Base-by-base conservation (phyloP, 2,797 vertebrate genomes). In the Macropodus opercularis region DNA sequence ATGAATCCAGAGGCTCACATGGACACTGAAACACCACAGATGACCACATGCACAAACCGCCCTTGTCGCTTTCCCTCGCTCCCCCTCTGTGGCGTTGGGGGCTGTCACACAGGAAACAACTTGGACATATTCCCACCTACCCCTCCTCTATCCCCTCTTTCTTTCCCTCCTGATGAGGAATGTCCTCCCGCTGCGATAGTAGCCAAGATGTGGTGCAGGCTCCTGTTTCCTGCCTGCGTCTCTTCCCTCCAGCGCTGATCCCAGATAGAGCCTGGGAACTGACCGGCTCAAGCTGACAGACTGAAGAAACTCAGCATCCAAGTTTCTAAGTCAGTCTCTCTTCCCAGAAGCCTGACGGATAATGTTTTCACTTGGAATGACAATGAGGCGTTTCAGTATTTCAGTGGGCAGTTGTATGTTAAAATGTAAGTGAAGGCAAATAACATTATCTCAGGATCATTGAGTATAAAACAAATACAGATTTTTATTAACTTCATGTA, bases 181-280 rank as follows among this genome's bases (percentile, higher is more conserved):
- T 91, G 89, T 88, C 79, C 83, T 88, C 90, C 90, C 4, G 64
- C 90, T 88, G 87, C 6, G 89, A 87, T 79, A 68, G 86, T 69
- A 79, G 72, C 62, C 59, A 60, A 89, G 87, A 86, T 86, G 86
- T 78, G 72, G 69, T 73, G 77, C 54, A 17, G 74, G 81, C 83
- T 86, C 72, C 79, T 67, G 82, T 85, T 91, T 91, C 90, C 90
- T 89, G 89, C 77, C 69, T 72, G 76, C 83, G 75, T 83, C 82
- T 82, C 72, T 80, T 79, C 85, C 85, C 83, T 78, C 78, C 75
- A 85, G 88, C 77, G 12, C 84, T 80, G 88, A 89, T 89, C 80
- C 50, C 81, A 83, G 86, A 88, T 88, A 87, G 82, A 69, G 86
- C 82, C 84, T 91, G 89, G 88, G 87, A 90, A 89, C 81, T 41